Conservation (phyloP, 2,113 vertebrate genomes). For the Rhinoderma darwinii region DNA sequence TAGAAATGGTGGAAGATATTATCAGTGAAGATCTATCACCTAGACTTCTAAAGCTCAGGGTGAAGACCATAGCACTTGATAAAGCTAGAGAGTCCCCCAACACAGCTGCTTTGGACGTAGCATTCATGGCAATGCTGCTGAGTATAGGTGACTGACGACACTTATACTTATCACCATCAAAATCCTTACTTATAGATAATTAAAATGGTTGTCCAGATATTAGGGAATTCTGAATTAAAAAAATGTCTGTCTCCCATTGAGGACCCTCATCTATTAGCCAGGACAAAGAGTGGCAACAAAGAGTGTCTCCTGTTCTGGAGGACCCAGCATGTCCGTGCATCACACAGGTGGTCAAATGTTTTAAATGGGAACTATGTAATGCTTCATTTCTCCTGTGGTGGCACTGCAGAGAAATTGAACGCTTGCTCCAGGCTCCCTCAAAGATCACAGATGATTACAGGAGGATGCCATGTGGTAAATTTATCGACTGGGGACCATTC, state of each 20-base stretch:
- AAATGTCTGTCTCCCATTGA: neutral
- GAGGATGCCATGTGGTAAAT: neutral
- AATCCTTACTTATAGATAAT: neutral
- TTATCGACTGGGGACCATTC: neutral
- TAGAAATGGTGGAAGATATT: neutral
- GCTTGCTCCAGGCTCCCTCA: neutral
- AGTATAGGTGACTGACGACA: neutral
- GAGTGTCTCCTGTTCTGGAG: neutral
- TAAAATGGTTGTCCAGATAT: neutral
- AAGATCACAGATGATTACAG: neutral
- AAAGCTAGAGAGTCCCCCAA: neutral
- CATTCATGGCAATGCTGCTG: neutral
- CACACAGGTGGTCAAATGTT: neutral
- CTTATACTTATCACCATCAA: neutral
- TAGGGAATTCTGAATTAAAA: neutral
- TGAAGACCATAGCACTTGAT: neutral
- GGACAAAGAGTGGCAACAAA: neutral
- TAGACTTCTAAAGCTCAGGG: neutral
- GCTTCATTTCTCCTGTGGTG: neutral
- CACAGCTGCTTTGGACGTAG: neutral
- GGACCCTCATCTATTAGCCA: neutral
- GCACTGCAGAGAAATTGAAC: neutral
- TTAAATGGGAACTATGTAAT: neutral
- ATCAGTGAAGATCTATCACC: neutral
- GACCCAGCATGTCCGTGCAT: neutral